Evolutionary conservation across 2,888 invertebrate species (phyloP).

Genomic region (Ditula angustiorana): DNA sequence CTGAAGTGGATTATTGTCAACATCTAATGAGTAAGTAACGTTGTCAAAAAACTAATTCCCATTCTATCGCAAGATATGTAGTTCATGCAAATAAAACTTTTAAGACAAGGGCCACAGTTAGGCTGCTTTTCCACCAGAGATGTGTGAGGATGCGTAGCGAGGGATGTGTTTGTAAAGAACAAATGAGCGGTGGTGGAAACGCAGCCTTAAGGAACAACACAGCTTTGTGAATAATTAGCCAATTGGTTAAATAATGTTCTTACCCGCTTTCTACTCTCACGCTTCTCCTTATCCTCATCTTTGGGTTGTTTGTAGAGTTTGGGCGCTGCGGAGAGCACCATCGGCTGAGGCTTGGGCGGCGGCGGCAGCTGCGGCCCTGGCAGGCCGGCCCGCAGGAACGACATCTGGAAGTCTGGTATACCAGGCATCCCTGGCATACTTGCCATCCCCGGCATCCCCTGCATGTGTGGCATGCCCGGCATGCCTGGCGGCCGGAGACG

Average conservation of each 20-base stretch:
- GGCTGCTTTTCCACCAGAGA: no score
- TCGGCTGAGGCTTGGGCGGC: conserved; percentile 83
- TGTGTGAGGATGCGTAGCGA: no score
- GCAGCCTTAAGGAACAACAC: no score
- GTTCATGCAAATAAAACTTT: no score
- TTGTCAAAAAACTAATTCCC: no score
- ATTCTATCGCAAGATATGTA: no score
- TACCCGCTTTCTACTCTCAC: conserved; percentile 68
- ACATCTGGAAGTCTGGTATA: conserved; percentile 68
- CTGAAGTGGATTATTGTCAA: no score
- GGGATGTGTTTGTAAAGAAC: no score
- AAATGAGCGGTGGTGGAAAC: no score
- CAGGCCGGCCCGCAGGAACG: conserved; percentile 68
- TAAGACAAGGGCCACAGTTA: no score
- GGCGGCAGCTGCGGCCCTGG: conserved; percentile 76
- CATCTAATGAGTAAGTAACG: no score
- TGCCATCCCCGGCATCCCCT: conserved; percentile 53
- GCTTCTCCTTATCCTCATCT: conserved; percentile 72
- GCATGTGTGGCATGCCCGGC: conserved; percentile 54
- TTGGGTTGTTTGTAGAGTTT: conserved; percentile 87
- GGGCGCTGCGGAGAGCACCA: conserved; percentile 89
- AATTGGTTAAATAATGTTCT: not conserved
- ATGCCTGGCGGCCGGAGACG: conserved; percentile 59
- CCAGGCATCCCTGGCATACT: conserved; percentile 53
- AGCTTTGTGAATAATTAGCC: no score